phyloP scores from a whole-genome alignment of 1,140 invertebrate genomes.

The Rhagoletis pomonella region DNA sequence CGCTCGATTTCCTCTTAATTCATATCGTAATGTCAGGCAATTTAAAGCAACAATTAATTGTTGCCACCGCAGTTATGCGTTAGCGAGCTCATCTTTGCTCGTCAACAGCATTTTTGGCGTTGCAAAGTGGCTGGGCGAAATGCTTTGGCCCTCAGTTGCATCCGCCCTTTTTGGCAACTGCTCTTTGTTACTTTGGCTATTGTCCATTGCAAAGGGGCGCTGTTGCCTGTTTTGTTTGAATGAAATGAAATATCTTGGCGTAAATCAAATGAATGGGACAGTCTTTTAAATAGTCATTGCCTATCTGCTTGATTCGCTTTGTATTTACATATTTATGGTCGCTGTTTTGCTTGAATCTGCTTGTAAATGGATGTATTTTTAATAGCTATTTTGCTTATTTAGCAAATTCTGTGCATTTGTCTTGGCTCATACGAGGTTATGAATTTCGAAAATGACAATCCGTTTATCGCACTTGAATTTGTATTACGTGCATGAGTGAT shows the following conservation, averaged over 20 bases:
- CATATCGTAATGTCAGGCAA: constrained; percentile 52
- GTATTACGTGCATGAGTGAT: no score
- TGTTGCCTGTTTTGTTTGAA: background rate
- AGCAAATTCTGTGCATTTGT: background rate
- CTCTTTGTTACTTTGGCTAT: background rate
- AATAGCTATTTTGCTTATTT: background rate
- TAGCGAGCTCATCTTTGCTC: background rate
- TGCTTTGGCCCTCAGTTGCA: background rate
- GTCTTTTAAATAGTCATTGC: background rate
- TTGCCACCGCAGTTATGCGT: background rate
- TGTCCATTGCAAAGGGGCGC: background rate
- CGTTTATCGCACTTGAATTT: no score
- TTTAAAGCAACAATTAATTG: constrained; percentile 55
- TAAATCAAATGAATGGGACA: background rate
- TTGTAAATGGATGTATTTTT: background rate
- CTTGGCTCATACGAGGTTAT: no score
- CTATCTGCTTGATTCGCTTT: background rate
- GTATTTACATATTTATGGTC: background rate
- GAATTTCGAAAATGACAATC: no score
- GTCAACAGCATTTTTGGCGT: background rate
- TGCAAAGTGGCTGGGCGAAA: background rate
- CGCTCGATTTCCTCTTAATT: constrained; percentile 51
- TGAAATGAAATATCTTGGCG: background rate
- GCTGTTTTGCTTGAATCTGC: background rate
- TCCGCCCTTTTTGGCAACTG: background rate